phyloP scores from a whole-genome alignment of 1,140 invertebrate genomes.

The Pogonognathellus flavescens region DNA sequence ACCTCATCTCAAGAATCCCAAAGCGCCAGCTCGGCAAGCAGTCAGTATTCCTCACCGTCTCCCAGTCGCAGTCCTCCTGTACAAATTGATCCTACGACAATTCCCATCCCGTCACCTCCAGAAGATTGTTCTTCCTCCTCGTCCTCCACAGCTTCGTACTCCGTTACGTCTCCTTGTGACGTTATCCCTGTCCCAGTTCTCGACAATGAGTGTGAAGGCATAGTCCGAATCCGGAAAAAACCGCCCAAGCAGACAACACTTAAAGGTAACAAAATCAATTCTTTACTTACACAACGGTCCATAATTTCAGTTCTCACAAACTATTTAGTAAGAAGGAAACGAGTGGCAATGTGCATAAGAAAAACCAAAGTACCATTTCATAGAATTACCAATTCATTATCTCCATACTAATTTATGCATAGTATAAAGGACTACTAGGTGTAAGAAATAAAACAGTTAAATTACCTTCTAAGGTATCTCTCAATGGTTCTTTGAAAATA shows the following conservation, averaged over 20 bases:
- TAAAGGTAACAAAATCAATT: neutral
- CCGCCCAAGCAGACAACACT: neutral
- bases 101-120: conserved; percentile 1
- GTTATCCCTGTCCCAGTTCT: neutral
- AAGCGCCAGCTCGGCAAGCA: conserved; percentile 16
- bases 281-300: no score
- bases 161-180: neutral
- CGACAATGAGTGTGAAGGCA: neutral
- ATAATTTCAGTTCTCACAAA: no score
- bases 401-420: no score
- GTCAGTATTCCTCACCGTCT: conserved; percentile 31
- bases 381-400: no score
- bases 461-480: no score
- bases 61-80: conserved; percentile 28
- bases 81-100: conserved; percentile 18
- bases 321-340: no score
- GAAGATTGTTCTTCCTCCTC: conserved; percentile 31
- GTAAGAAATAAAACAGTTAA: no score
- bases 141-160: neutral
- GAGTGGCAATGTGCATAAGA: no score
- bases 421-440: no score
- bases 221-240: neutral
- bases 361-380: no score
- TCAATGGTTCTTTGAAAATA: no score
- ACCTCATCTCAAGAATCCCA: conserved; percentile 14